These are phyloP conservation scores for Xenus cinereus DNA, from an alignment of 2,113 vertebrate genomes.

Conservation along the genomic window DNA sequence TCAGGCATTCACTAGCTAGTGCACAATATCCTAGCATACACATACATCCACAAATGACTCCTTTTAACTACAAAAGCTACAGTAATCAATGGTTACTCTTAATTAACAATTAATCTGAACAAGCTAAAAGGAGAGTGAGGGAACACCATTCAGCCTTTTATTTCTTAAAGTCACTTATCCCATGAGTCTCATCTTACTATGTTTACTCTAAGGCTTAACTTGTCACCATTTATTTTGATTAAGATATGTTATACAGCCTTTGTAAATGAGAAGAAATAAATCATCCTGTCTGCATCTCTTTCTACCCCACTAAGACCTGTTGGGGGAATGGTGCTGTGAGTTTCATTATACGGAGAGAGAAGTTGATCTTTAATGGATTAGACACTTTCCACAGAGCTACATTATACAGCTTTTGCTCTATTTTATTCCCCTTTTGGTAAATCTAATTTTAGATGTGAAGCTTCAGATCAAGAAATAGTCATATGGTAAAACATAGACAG, in stretches of 20 bases:
- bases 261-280: slow-evolving; percentile 41
- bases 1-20: neutral
- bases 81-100: neutral
- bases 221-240: slow-evolving; percentile 18
- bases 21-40: neutral
- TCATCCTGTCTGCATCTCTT: neutral
- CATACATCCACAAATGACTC: neutral
- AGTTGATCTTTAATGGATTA: neutral
- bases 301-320: neutral
- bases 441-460: neutral
- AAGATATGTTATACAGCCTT: neutral
- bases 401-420: neutral
- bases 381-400: neutral
- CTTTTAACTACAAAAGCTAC: neutral
- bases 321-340: neutral
- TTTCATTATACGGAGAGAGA: neutral
- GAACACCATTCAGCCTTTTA: neutral
- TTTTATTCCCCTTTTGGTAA: neutral
- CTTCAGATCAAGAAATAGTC: neutral
- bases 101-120: neutral
- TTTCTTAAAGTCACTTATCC: neutral
- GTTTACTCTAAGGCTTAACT: neutral
- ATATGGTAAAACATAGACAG: neutral
- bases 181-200: neutral
- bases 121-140: neutral